Base-by-base conservation (phyloP, 1,140 invertebrate species). In the Lutraria rhynchaena region DNA sequence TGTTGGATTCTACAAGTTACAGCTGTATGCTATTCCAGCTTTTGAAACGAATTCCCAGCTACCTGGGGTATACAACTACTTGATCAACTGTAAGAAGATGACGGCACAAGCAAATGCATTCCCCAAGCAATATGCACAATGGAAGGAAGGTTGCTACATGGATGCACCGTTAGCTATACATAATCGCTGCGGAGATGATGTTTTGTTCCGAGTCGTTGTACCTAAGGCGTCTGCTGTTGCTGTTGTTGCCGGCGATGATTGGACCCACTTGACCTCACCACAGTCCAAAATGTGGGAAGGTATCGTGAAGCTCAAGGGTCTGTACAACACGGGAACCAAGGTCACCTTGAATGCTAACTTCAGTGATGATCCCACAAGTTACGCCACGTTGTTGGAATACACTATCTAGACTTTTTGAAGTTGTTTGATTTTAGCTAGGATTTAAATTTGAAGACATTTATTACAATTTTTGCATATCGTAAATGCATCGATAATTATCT, bases 101-200 rank as follows among this genome's bases (percentile, higher is more conserved):
- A 83, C 74, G 1, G 57, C 77, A 61, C 60, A 74, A 1, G 77
- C 65, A 0, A 49, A 49, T 49, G 86, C 88, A 17, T 93, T 89
- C 89, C 92, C 92, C 5, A 90, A 91, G 61, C 92, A 93, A 83
- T 93, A 90, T 67, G 90, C 90, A 5, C 91, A 92, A 73, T 93
- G 92, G 92, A 92, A 91, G 71, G 91, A 93, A 69, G 92, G 91
- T 7, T 92, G 92, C 80, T 90, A 82, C 85, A 89, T 93, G 85
- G 85, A 82, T 58, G 76, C 86, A 13, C 92, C 92, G 0, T 57
- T 88, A 13, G 74, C 82, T 5, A 84, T 91, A 4, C 60, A 80
- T 44, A 82, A 80, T 29, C 65, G 82, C 22, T 74, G 70, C 17
- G 83, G 85, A 67, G 70, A 83, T 55, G 78, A 82, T 27, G 86